These are phyloP conservation scores for Chesias legatella DNA, from an alignment of 2,888 invertebrate genomes.

Conservation along the genomic window DNA sequence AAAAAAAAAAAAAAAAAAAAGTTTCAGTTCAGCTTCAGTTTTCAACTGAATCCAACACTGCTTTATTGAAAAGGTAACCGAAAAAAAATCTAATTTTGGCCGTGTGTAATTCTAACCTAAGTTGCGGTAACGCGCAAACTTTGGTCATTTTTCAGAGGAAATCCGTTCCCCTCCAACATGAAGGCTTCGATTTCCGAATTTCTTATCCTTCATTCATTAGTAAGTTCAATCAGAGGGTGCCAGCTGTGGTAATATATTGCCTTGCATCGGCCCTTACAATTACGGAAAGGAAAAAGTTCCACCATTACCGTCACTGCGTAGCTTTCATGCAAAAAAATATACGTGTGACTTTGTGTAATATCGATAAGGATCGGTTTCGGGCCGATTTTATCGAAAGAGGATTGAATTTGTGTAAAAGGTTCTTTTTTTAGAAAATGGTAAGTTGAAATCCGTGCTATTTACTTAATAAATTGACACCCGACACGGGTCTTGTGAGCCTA, in stretches of 20 bases:
- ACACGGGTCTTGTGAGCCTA: too few relatives aligned
- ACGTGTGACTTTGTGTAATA: constrained; percentile 62
- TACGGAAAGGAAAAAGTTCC: constrained; percentile 76
- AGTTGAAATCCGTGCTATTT: too few relatives aligned
- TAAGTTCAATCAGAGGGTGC: constrained; percentile 77
- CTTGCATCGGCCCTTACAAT: constrained; percentile 75
- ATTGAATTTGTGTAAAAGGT: constrained; percentile 18
- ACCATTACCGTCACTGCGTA: constrained; percentile 69
- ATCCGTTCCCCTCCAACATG: constrained; percentile 43
- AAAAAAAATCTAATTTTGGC: constrained; percentile 21
- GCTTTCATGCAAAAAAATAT: constrained; percentile 73
- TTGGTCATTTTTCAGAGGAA: constrained; percentile 64
- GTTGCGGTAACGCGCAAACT: constrained; percentile 44
- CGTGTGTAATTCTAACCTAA: constrained; percentile 19
- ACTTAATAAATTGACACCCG: too few relatives aligned
- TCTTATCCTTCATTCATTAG: constrained; percentile 78
- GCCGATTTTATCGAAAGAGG: constrained; percentile 48
- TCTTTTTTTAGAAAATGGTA: not conserved
- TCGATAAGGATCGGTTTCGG: constrained; percentile 47
- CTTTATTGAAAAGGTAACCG: constrained; percentile 19
- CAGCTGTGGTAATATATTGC: constrained; percentile 77
- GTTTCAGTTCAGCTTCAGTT: constrained; percentile 12
- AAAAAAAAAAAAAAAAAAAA: constrained; percentile 1
- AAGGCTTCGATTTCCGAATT: constrained; percentile 68
- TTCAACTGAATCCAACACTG: constrained; percentile 7